Percentiles rank a stretch among this genome's conserved stretches.
Evolutionary conservation across 2,888 invertebrate genomes (phyloP).

Genomic region (Tryphoninae sp.): DNA sequence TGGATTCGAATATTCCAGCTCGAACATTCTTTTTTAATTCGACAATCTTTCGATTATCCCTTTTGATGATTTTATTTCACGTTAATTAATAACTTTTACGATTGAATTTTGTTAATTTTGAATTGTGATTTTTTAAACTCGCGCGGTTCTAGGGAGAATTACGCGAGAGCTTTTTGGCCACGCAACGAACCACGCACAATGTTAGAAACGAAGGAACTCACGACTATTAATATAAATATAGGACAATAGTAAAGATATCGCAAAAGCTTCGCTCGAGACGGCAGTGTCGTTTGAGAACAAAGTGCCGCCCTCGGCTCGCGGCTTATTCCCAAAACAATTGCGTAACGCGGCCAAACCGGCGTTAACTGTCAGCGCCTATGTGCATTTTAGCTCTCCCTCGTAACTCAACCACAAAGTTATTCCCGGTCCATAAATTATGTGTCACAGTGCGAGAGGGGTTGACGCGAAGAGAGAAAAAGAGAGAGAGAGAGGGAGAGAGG

Average conservation of each 20-base stretch:
- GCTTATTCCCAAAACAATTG: slow-evolving; percentile 50
- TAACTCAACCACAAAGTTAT: slow-evolving; percentile 61
- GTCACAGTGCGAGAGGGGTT: slow-evolving; percentile 43
- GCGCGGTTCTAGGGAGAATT: too few species aligned
- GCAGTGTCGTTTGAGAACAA: slow-evolving; percentile 59
- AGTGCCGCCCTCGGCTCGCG: slow-evolving; percentile 19
- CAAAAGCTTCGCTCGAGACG: slow-evolving; percentile 8
- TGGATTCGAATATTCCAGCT: too few species aligned
- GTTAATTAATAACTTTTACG: too few species aligned
- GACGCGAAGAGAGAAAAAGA: slow-evolving; percentile 49
- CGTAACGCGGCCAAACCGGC: slow-evolving; percentile 59
- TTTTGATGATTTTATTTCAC: too few species aligned
- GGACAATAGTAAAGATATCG: slow-evolving; percentile 38
- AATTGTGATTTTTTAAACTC: too few species aligned
- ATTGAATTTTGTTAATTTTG: too few species aligned
- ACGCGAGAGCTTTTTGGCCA: too few species aligned
- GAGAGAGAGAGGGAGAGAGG: slow-evolving; percentile 18
- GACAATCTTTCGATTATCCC: too few species aligned
- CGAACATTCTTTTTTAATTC: too few species aligned
- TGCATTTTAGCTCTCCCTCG: slow-evolving; percentile 52
- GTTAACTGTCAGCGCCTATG: slow-evolving; percentile 60
- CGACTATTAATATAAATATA: slow-evolving; percentile 53
- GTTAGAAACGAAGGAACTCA: slow-evolving; percentile 20
- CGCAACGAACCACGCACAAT: too few species aligned
- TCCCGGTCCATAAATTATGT: slow-evolving; percentile 63